A percentile compares a stretch with the other conserved stretches of the same genome.
Conservation (phyloP, 1,140 invertebrate genomes). For the Drosophila ogumai region DNA sequence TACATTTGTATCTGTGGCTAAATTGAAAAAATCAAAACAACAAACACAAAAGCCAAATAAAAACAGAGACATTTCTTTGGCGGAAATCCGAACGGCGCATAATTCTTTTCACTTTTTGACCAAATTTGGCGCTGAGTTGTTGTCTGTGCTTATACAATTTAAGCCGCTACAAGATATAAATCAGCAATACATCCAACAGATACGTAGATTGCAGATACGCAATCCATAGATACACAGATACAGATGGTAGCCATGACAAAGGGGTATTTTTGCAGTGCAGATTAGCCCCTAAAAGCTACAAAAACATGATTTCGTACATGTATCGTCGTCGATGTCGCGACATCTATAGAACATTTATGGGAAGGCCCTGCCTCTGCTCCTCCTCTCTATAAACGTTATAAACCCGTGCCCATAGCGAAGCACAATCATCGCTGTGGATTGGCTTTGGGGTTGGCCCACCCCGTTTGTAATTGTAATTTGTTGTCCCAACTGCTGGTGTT, state of each 20-base stretch:
- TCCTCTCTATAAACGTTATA: constrained; percentile 5
- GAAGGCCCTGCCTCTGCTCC: constrained; percentile 50
- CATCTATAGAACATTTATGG: constrained; percentile 65
- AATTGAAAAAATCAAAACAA: constrained; percentile 44
- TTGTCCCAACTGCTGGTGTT: constrained; percentile 23
- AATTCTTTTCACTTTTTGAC: constrained; percentile 80
- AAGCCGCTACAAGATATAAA: constrained; percentile 39
- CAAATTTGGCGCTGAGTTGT: constrained; percentile 62
- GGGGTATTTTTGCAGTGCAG: constrained; percentile 66
- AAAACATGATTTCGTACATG: constrained; percentile 33
- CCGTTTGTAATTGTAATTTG: constrained; percentile 70
- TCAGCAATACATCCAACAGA: constrained; percentile 22
- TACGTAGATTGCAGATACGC: constrained; percentile 16
- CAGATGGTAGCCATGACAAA: constrained; percentile 62
- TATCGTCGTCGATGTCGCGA: constrained; percentile 37
- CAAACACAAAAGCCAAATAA: constrained; percentile 23
- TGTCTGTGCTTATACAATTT: constrained; percentile 56
- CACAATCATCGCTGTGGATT: constrained; percentile 40
- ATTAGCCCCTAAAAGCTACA: constrained; percentile 52
- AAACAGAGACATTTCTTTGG: constrained; percentile 64
- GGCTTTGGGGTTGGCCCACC: constrained; percentile 53
- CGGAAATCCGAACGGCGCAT: constrained; percentile 69
- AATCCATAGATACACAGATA: constrained; percentile 23
- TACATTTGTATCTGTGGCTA: constrained; percentile 38
- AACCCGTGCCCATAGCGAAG: constrained; percentile 47